phyloP scores from a whole-genome alignment of 2,113 vertebrate genomes.

The Madoqua kirkii region DNA sequence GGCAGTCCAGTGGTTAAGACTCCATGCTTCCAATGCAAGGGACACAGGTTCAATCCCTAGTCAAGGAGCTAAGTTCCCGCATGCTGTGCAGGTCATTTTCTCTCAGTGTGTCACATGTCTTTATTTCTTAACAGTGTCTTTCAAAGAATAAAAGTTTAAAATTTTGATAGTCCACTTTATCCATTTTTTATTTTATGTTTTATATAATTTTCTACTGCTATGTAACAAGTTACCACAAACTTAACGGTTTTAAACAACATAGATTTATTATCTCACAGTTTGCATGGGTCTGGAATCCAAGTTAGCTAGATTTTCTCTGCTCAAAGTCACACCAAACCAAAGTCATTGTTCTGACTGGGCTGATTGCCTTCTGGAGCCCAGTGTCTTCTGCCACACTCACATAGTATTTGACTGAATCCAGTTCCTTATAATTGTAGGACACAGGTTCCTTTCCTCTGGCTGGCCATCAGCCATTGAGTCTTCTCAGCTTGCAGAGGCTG shows the following conservation, averaged over 20 bases:
- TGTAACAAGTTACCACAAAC: background rate
- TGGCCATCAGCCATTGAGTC: background rate
- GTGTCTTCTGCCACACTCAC: background rate
- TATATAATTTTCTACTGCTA: background rate
- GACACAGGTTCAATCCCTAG: background rate
- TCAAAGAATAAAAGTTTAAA: background rate
- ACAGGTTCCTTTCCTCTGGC: background rate
- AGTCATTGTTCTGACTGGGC: background rate
- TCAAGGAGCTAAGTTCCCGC: background rate
- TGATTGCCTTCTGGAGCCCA: background rate
- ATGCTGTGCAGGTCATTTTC: background rate
- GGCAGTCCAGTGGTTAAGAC: background rate
- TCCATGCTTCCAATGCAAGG: background rate
- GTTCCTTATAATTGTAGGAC: background rate
- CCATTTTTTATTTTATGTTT: background rate
- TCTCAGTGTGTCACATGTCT: background rate
- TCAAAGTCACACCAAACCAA: background rate
- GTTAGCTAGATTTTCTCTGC: background rate
- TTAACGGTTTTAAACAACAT: background rate
- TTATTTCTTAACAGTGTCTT: background rate
- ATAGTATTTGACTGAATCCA: background rate
- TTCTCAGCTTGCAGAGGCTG: background rate
- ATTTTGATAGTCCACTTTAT: background rate
- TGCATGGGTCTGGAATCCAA: background rate
- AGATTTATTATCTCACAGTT: background rate